phyloP scores from a whole-genome alignment of 2,113 vertebrate species.

The Pygathrix nemaeus region DNA sequence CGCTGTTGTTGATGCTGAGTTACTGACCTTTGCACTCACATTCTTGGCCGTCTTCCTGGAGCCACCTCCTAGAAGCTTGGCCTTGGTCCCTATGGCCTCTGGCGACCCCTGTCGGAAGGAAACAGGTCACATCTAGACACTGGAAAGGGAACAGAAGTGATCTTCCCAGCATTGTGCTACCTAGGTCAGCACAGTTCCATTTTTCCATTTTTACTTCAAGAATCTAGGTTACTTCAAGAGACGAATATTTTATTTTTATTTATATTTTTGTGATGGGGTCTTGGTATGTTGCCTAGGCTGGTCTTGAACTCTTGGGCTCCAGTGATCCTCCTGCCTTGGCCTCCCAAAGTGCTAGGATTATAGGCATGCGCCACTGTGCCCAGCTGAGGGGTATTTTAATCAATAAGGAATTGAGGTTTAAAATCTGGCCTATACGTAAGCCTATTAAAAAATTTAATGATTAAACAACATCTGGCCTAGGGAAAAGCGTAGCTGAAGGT shows the following conservation, averaged over 20 bases:
- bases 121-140: background rate
- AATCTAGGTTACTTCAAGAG: background rate
- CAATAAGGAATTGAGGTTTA: background rate
- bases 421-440: background rate
- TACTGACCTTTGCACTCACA: conserved; percentile 73
- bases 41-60: background rate
- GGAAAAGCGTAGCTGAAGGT: conserved; percentile 7
- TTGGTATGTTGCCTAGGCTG: too few relatives aligned
- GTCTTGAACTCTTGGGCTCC: too few relatives aligned
- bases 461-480: background rate
- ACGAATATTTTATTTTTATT: background rate
- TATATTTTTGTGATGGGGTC: too few relatives aligned
- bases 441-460: too few relatives aligned
- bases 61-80: conserved; percentile 39
- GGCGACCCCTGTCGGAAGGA: conserved; percentile 58
- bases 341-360: too few relatives aligned
- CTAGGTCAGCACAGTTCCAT: background rate
- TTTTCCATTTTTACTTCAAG: background rate
- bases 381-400: background rate
- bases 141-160: background rate
- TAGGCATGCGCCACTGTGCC: too few relatives aligned
- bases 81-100: conserved; percentile 27
- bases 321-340: too few relatives aligned
- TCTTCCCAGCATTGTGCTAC: background rate
- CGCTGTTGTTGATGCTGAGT: background rate